These are phyloP conservation scores for Cheilosia vulpina DNA, from an alignment of 2,888 invertebrate species.

Conservation along the genomic window DNA sequence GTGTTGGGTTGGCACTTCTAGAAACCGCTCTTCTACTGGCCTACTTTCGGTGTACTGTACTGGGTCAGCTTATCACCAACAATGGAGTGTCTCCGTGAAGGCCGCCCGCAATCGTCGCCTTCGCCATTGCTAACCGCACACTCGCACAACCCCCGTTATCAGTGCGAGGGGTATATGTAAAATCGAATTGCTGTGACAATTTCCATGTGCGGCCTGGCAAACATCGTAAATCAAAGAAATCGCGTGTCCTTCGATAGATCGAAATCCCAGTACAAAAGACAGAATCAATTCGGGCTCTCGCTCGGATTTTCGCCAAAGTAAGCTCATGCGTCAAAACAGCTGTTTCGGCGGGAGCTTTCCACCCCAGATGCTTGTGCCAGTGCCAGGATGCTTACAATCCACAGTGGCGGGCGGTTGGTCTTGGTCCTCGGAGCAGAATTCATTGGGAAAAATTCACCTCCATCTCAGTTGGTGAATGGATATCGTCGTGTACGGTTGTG, in stretches of 20 bases:
- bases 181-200: slow-evolving; percentile 26
- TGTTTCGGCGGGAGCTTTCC: slow-evolving; percentile 54
- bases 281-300: not conserved
- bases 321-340: slow-evolving; percentile 71
- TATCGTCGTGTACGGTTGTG: slow-evolving; percentile 62
- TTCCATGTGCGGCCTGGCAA: slow-evolving; percentile 41
- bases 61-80: slow-evolving; percentile 67
- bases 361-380: slow-evolving; percentile 22
- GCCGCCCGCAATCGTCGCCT: slow-evolving; percentile 42
- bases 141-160: slow-evolving; percentile 28
- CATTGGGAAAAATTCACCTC: slow-evolving; percentile 52
- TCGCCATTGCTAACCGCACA: slow-evolving; percentile 23
- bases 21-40: slow-evolving; percentile 46
- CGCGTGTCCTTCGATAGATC: slow-evolving; percentile 34
- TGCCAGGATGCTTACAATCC: slow-evolving; percentile 65
- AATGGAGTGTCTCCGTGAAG: slow-evolving; percentile 49
- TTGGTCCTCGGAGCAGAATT: slow-evolving; percentile 56
- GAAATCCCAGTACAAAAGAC: slow-evolving; percentile 25
- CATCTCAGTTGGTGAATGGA: slow-evolving; percentile 67
- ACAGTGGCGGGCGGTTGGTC: slow-evolving; percentile 9
- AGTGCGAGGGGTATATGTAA: not conserved
- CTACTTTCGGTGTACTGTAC: slow-evolving; percentile 45
- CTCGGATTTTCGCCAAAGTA: not conserved
- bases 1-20: slow-evolving; percentile 3
- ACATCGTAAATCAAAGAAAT: slow-evolving; percentile 49